Base-by-base conservation (phyloP, 1,140 invertebrate species). In the fruit fly (Drosophila melanogaster) region DNA sequence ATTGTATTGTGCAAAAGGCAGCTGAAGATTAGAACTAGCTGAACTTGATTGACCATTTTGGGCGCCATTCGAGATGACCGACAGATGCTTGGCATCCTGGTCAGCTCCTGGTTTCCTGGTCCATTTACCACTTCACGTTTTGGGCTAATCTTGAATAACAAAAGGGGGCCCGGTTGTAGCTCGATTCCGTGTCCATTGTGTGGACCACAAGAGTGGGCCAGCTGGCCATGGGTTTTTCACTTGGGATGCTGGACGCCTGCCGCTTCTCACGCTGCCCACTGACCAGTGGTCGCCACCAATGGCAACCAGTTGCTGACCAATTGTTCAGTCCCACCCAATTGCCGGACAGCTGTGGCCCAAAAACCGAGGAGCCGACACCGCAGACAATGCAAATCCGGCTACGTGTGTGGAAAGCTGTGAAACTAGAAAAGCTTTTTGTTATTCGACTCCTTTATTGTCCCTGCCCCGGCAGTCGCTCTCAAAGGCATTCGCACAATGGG, bases 361-460 rank as follows among this genome's bases (percentile, higher is more conserved):
- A 51, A 43, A 33, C 12, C 35, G 11, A 24, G 47, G 26, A 33
- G 40, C 55, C 40, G 14, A 43, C 30, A 19, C 17, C 19, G 49
- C 49, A n/a, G 50, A 51, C 35, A 43, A 33, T 43, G 38, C 44
- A 15, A 41, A 22, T 65, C 60, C 60, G 64, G 47, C 47, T 30
- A 7, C 8, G 30, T 30, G 30, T 50, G 26, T n/a, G n/a, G 64
- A 75, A 75, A 76, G 72, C 72, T 76, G 72, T 41, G 37, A 70
- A 62, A 77, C 81, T 87, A 86, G 81, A 86, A 85, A 78, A 86
- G 83, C 83, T 78, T 71, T 78, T 81, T 87, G 70, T 85, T 78
- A 35, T 47, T 19, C 17, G 47, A 54, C 60, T 41, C 74, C 64
- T 57, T 87, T 85, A 81, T 85, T 85, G 14, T 38, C 37, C 73